Evolutionary conservation across 2,797 vertebrate genomes (phyloP).

Genomic region (Kryptopterus vitreolus): DNA sequence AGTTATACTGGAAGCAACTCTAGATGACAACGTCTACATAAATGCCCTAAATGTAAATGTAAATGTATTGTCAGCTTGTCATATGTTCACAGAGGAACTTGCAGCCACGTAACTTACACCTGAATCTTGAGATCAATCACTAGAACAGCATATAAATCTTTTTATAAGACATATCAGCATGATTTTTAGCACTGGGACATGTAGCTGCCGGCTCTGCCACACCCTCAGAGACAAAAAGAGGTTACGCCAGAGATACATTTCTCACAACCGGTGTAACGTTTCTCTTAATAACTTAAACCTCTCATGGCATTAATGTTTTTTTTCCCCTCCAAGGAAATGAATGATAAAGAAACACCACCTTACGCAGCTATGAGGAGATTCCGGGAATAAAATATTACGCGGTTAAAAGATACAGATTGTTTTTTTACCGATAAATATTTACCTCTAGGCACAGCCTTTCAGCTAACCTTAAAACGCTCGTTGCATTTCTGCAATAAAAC

Average conservation of each 20-base stretch:
- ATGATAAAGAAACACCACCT: not conserved
- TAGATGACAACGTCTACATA: too few species aligned
- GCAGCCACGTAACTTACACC: too few species aligned
- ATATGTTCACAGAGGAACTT: not conserved
- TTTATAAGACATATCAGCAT: constrained; percentile 19
- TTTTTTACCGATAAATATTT: too few species aligned
- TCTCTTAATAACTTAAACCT: not conserved
- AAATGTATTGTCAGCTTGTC: too few species aligned
- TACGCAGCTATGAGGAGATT: too few species aligned
- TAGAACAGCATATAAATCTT: not conserved
- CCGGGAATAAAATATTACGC: not conserved
- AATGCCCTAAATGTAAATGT: too few species aligned
- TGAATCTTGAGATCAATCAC: not conserved
- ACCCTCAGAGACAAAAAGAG: constrained; percentile 23
- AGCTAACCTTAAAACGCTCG: not conserved
- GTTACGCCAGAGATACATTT: constrained; percentile 10
- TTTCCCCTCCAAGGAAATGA: not conserved
- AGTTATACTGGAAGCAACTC: too few species aligned
- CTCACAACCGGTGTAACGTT: not conserved
- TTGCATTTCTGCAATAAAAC: not conserved
- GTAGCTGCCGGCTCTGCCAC: constrained; percentile 36
- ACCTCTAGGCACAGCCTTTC: too few species aligned
- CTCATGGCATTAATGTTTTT: not conserved
- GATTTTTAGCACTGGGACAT: constrained; percentile 14
- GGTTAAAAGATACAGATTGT: too few species aligned